Base-by-base conservation (phyloP, 2,888 invertebrate genomes). In the Catocala fraxini region DNA sequence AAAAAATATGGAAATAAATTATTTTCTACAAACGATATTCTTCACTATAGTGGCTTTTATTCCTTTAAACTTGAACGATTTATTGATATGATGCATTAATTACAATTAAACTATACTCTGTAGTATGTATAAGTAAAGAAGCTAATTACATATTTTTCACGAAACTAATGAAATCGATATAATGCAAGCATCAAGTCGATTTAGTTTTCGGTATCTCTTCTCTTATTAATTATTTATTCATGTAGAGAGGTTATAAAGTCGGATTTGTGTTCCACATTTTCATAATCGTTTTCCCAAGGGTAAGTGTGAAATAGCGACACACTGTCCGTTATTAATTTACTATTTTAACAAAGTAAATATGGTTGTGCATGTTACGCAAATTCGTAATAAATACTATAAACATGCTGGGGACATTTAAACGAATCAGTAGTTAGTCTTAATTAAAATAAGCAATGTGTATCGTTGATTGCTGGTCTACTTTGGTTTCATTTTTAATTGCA, bases 401-500 rank as follows among this genome's bases (percentile, higher is more conserved):
- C 25, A 25, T 25, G 25, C 25, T 4, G 25, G 4, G 25, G 25
- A 25, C 25, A 25, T 25, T 25, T 25, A 25, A 25, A 25, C 25
- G 25, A 39, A 39, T 39, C 35, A 7, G 6, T 39, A 39, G 35
- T 1, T 39, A 6, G 35, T n/a, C 12, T 45, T 45, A 1, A 45
- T 49, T 34, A 9, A 34, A 49, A 34, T 5, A 39, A 39, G 35
- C 35, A 39, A 39, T 2, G 7, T 39, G 35, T 6, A 39, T 6
- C 35, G 4, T 39, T 39, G 35, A 39, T 39, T 39, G 9, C 35
- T 39, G 6, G n/a, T 43, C 6, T 52, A 6, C 39, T 59, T 53
- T 12, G n/a, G 12, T 56, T 45, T 51, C 12, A 45, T 39, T 39
- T 12, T 34, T 35, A 9, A 59, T 52, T 42, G 10, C 9, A 55